Percentiles rank a stretch among this genome's conserved stretches.
These are phyloP conservation scores for Loripinus fragilis DNA, from an alignment of 2,888 invertebrate species.

Conservation along the genomic window DNA sequence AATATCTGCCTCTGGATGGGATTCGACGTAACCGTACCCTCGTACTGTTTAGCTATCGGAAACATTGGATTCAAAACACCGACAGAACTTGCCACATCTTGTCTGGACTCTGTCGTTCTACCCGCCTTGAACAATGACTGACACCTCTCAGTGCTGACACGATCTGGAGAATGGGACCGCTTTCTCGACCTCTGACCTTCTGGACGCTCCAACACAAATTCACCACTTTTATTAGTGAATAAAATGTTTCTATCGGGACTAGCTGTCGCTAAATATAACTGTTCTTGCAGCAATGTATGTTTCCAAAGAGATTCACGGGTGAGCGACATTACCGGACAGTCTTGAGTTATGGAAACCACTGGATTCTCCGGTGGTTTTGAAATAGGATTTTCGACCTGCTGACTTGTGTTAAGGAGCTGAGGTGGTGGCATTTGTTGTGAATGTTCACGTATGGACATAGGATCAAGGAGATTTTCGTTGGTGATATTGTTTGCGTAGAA, in stretches of 20 bases:
- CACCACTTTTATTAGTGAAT: constrained; percentile 48
- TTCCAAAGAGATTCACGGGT: constrained; percentile 68
- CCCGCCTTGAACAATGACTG: constrained; percentile 35
- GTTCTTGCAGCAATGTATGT: constrained; percentile 71
- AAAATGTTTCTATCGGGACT: constrained; percentile 63
- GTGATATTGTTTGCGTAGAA: constrained; percentile 9
- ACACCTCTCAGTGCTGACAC: constrained; percentile 23
- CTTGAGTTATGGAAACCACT: constrained; percentile 26
- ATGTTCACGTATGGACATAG: constrained; percentile 38
- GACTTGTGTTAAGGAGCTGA: not conserved
- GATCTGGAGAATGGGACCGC: constrained; percentile 60
- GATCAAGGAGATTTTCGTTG: constrained; percentile 51
- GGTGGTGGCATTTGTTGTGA: constrained; percentile 27
- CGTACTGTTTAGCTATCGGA: constrained; percentile 21
- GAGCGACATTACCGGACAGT: constrained; percentile 54
- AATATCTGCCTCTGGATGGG: not conserved
- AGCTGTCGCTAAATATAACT: constrained; percentile 67
- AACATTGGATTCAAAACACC: constrained; percentile 54
- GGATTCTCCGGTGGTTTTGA: constrained; percentile 23
- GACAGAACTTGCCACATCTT: constrained; percentile 10
- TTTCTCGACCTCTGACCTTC: constrained; percentile 20
- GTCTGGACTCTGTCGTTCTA: constrained; percentile 31
- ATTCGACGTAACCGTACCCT: not conserved
- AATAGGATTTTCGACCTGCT: not conserved
- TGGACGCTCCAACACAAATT: constrained; percentile 25